These are phyloP conservation scores for Tauraco hartlaubi DNA, from an alignment of 2,797 vertebrate species.

Conservation along the genomic window DNA sequence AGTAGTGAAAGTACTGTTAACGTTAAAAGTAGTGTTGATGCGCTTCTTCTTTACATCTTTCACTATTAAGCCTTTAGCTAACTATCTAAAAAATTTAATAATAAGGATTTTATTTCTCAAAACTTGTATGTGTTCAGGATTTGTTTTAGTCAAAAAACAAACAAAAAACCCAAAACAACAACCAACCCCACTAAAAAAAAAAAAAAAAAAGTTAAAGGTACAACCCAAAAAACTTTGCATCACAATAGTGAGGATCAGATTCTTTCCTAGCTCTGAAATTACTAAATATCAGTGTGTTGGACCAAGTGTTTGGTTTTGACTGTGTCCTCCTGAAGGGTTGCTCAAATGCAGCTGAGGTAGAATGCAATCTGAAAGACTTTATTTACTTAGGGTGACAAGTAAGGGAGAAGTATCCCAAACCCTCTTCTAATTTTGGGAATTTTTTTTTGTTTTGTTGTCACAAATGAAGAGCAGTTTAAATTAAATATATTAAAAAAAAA, in stretches of 20 bases:
- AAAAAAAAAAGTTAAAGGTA: not conserved
- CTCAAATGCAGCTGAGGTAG: not conserved
- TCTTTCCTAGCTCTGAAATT: not conserved
- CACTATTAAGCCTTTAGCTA: not conserved
- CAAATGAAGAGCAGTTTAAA: not conserved
- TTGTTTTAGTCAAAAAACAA: not conserved
- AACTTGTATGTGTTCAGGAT: not conserved
- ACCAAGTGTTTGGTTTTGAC: not conserved
- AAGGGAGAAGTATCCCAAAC: not conserved
- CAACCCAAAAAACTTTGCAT: not conserved
- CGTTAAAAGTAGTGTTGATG: not conserved
- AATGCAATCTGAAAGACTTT: not conserved
- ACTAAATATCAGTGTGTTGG: not conserved
- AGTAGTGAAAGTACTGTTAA: not conserved
- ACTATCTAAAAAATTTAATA: not conserved
- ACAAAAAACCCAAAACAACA: not conserved
- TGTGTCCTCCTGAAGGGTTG: not conserved
- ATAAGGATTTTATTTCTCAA: not conserved
- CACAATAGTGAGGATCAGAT: not conserved
- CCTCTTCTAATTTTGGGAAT: not conserved
- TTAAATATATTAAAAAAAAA: not conserved
- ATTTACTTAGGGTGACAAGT: not conserved
- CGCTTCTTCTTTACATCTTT: not conserved
- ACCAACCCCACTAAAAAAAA: not conserved
- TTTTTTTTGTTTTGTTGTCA: not conserved